phyloP scores from a whole-genome alignment of 2,113 vertebrate genomes.

The Felis chaus region DNA sequence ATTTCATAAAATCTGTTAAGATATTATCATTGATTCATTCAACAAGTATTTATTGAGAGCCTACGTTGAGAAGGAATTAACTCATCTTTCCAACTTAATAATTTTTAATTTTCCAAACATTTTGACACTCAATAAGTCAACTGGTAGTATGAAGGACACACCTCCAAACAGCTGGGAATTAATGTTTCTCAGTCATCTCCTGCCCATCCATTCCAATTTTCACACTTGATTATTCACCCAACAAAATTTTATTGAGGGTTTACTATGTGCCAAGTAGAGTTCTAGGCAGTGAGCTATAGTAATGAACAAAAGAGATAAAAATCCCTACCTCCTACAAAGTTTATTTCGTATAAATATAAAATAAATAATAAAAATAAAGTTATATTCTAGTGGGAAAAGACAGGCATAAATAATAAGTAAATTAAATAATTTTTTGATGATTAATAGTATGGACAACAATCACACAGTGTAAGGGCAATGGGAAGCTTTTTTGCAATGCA shows the following conservation, averaged over 20 bases:
- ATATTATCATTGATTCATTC: slow-evolving; percentile 19
- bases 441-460: neutral
- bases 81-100: slow-evolving; percentile 43
- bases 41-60: slow-evolving; percentile 17
- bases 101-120: slow-evolving; percentile 36
- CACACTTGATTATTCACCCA: neutral
- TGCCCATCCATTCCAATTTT: neutral
- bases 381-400: neutral
- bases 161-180: neutral
- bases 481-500: neutral
- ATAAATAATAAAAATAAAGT: no score
- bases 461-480: neutral
- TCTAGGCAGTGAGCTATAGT: slow-evolving; percentile 20
- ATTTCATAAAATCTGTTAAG: slow-evolving; percentile 35
- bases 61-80: neutral
- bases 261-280: slow-evolving; percentile 1
- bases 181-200: neutral
- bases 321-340: neutral
- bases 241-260: neutral
- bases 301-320: slow-evolving; percentile 30
- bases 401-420: neutral
- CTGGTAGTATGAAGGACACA: neutral
- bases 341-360: neutral
- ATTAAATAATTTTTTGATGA: neutral
- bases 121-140: slow-evolving; percentile 1